Evolutionary conservation across 37 sponge, comb jelly and placozoan species (phyloP).

Genomic region (Cliona cf. orientalis): DNA sequence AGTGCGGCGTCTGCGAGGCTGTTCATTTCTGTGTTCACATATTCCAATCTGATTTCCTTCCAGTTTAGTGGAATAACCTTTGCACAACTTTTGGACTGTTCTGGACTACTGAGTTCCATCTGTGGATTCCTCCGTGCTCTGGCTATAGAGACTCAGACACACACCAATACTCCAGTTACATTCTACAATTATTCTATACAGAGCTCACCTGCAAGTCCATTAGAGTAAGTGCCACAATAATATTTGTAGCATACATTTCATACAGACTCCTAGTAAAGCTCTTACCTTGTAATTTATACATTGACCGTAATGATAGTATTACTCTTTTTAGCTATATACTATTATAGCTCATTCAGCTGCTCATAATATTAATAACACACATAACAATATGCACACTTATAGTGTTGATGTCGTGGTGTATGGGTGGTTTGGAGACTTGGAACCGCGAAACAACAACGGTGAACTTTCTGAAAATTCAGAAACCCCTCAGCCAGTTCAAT

Average conservation of each 20-base stretch:
- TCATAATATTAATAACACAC: not conserved
- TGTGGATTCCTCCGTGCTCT: not conserved
- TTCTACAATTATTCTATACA: constrained; percentile 19
- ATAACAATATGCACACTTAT: constrained; percentile 18
- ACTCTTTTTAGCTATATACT: not conserved
- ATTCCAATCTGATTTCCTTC: not conserved
- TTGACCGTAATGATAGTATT: not conserved
- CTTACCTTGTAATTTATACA: not conserved
- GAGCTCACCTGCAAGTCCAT: not conserved
- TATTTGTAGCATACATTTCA: no score
- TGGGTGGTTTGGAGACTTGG: constrained; percentile 23
- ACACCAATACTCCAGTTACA: not conserved
- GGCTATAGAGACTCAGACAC: no score
- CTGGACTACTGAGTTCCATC: not conserved
- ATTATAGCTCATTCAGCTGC: not conserved
- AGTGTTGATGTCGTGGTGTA: constrained; percentile 25
- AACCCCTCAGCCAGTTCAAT: not conserved
- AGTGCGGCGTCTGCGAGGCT: constrained; percentile 2
- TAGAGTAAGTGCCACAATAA: not conserved
- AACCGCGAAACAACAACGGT: constrained; percentile 7
- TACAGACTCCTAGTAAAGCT: no score
- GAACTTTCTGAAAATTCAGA: not conserved
- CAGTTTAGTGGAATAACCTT: not conserved
- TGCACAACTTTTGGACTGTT: not conserved
- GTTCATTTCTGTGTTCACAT: constrained; percentile 18